Base-by-base conservation (phyloP, 1,140 invertebrate species). In the Homarus americanus region DNA sequence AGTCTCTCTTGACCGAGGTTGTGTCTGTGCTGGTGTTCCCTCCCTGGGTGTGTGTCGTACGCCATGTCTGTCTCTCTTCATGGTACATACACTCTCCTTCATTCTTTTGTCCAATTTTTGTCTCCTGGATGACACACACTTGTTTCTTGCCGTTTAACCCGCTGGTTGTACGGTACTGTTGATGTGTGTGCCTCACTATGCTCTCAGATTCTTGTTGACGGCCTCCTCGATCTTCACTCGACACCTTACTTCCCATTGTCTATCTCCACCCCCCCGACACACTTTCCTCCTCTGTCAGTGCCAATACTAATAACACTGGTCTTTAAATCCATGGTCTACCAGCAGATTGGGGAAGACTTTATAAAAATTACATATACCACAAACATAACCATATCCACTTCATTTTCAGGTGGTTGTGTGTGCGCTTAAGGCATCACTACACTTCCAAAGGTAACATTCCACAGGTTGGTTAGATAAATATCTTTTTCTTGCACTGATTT, bases 171-270 rank as follows among this genome's bases (percentile, higher is more conserved):
- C 40, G 28, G 41, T 86, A 78, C 10, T 87, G 34, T 24, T 87
- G 85, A 38, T 79, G 85, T 12, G n/a, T 66, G 9, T 79, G 75
- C 10, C 12, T 53, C 10, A 87, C 44, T 32, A 87, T 87, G 36
- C 75, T 78, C 53, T 28, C 34, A 32, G 85, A 41, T 63, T 87
- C 85, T 2, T 40, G 32, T 5, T 34, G n/a, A 9, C 15, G n/a
- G n/a, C n/a, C n/a, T n/a, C n/a, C 49, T 20, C 40, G 28, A 12
- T 24, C 36, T 63, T 58, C 53, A 12, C 24, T 12, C 17, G 75
- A 87, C 10, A 32, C 20, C n/a, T 41, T 66, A 41, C n/a, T 53
- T 40, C 85, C 85, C 85, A 87, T 87, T 66, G 28, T 72, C 20
- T 69, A 41, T 72, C 17, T 38, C 28, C 20, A 44, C 41, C 53